These are phyloP conservation scores for Hyppa rectilinea DNA, from an alignment of 2,888 invertebrate genomes.

Conservation along the genomic window DNA sequence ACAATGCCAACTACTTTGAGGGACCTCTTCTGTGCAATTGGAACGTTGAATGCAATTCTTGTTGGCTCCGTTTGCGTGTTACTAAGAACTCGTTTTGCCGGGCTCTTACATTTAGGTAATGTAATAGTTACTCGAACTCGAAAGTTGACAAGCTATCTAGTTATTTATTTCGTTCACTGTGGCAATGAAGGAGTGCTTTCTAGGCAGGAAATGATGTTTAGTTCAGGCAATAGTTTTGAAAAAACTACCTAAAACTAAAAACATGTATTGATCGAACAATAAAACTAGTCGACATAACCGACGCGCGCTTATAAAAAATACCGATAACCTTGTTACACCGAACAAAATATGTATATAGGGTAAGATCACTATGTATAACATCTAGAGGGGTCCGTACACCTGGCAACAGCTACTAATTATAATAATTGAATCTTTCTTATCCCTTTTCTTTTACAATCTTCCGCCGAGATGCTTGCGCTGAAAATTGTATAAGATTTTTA, in stretches of 20 bases:
- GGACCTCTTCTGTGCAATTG: constrained; percentile 29
- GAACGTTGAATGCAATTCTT: constrained; percentile 14
- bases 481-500: constrained; percentile 61
- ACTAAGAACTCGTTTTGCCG: background rate
- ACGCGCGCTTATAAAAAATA: background rate
- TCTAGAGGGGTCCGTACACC: constrained; percentile 9
- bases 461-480: constrained; percentile 41
- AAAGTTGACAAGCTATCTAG: background rate
- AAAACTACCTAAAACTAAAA: too few species aligned
- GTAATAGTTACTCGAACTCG: background rate
- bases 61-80: constrained; percentile 7
- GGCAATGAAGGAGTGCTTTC: background rate
- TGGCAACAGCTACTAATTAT: constrained; percentile 54
- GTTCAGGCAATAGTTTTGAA: background rate
- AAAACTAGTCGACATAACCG: background rate
- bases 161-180: background rate
- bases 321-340: too few species aligned
- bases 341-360: background rate
- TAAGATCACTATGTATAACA: background rate
- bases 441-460: constrained; percentile 43
- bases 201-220: background rate
- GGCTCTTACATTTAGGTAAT: background rate
- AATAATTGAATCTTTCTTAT: constrained; percentile 59
- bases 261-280: background rate
- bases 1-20: constrained; percentile 25